Evolutionary conservation across 2,888 invertebrate genomes (phyloP).

Genomic region (Campoletis raptor): DNA sequence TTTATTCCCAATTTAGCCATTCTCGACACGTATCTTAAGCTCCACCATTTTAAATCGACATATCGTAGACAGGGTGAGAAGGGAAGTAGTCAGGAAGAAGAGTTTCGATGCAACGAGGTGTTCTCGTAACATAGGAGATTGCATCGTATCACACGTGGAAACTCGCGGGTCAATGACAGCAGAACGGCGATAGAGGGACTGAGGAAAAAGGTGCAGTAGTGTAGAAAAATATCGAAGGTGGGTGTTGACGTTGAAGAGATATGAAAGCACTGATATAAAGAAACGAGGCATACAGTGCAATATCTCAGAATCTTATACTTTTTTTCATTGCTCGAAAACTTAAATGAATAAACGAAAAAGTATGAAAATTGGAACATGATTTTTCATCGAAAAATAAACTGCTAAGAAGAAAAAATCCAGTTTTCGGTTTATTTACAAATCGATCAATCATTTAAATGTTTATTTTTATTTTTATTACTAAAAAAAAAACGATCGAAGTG

Average conservation of each 20-base stretch:
- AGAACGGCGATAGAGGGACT: background rate
- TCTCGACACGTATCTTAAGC: background rate
- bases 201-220: constrained; percentile 8
- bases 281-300: constrained; percentile 18
- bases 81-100: constrained; percentile 27
- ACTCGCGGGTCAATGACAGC: constrained; percentile 44
- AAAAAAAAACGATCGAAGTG: background rate
- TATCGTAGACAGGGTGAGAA: background rate
- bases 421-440: background rate
- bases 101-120: constrained; percentile 48
- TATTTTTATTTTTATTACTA: too few species aligned
- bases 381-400: background rate
- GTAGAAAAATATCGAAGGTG: constrained; percentile 26
- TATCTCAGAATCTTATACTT: constrained; percentile 6
- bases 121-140: constrained; percentile 58
- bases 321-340: background rate
- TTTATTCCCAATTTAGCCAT: background rate
- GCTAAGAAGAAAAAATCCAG: background rate
- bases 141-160: constrained; percentile 46
- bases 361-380: background rate
- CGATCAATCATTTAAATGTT: background rate
- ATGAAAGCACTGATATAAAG: constrained; percentile 29
- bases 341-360: background rate
- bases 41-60: constrained; percentile 6
- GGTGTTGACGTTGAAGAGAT: constrained; percentile 48